A percentile compares a stretch with the other conserved stretches of the same genome.
These are phyloP conservation scores for Aleiodes sp. DNA, from an alignment of 1,140 invertebrate genomes.

Conservation along the genomic window DNA sequence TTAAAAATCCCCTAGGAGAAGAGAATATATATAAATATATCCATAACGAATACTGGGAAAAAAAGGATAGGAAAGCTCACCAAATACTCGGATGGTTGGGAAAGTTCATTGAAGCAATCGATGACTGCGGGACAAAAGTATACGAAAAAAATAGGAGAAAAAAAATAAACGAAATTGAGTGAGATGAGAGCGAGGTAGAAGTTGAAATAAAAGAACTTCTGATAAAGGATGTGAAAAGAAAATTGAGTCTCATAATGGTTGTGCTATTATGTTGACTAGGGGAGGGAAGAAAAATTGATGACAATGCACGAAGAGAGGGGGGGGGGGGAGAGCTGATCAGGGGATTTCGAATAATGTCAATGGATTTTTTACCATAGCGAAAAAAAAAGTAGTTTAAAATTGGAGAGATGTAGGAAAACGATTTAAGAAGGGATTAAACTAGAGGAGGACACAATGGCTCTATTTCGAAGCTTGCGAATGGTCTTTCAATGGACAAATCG, in stretches of 20 bases:
- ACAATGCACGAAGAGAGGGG: not conserved
- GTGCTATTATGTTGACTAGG: not conserved
- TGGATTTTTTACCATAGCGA: not conserved
- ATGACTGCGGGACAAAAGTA: slow-evolving; percentile 8
- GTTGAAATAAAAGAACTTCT: not conserved
- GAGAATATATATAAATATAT: slow-evolving; percentile 1
- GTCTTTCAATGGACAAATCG: not conserved
- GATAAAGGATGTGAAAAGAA: not conserved
- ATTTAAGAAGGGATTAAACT: not conserved
- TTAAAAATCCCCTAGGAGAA: slow-evolving; percentile 11
- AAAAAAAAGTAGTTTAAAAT: not conserved
- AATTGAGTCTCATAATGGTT: slow-evolving; percentile 4
- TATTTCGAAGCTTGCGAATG: not conserved
- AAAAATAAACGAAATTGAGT: not conserved
- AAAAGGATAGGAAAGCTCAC: not conserved
- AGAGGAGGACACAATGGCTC: not conserved
- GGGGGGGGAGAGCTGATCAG: not conserved
- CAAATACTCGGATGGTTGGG: not conserved
- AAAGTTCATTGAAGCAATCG: slow-evolving; percentile 3
- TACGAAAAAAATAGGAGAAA: no score
- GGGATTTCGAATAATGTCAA: not conserved
- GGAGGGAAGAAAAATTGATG: not conserved
- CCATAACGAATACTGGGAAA: not conserved
- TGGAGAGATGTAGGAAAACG: not conserved
- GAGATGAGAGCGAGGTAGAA: not conserved